These are phyloP conservation scores for Baryphthengus martii DNA, from an alignment of 2,113 vertebrate species.

Conservation along the genomic window DNA sequence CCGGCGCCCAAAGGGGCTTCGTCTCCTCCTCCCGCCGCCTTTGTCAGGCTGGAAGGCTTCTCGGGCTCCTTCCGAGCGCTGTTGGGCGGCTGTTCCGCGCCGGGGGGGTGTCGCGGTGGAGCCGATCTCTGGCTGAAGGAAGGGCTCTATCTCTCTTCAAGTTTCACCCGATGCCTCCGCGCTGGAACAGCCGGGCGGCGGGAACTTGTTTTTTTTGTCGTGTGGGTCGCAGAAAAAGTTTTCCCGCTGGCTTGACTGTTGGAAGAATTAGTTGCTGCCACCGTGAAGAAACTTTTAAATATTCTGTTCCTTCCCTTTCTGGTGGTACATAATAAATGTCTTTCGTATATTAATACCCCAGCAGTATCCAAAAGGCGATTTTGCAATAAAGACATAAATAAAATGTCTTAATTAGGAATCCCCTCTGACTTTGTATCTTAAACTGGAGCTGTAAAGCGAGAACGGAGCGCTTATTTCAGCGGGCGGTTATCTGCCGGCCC, in stretches of 20 bases:
- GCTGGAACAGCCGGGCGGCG: not conserved
- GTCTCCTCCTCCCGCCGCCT: fast-evolving
- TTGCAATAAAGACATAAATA: not conserved
- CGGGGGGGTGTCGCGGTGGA: not conserved
- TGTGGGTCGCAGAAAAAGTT: not conserved
- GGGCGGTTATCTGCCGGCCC: not conserved
- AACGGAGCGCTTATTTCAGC: not conserved
- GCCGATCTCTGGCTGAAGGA: not conserved
- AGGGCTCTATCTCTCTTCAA: fast-evolving
- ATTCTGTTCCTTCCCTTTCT: not conserved
- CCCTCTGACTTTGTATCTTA: not conserved
- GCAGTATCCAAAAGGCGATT: not conserved
- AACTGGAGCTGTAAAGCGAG: not conserved
- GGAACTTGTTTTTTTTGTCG: not conserved
- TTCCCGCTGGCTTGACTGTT: not conserved
- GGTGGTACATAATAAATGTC: not conserved
- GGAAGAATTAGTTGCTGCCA: fast-evolving
- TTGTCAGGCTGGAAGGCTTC: fast-evolving
- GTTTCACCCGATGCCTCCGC: fast-evolving
- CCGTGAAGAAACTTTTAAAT: not conserved
- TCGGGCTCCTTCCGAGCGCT: not conserved
- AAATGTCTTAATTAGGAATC: not conserved
- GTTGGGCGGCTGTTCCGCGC: fast-evolving
- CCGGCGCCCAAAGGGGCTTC: fast-evolving
- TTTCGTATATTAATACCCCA: not conserved